Evolutionary conservation across 2,113 vertebrate species (phyloP).

Genomic region (Dicentrarchus labrax): DNA sequence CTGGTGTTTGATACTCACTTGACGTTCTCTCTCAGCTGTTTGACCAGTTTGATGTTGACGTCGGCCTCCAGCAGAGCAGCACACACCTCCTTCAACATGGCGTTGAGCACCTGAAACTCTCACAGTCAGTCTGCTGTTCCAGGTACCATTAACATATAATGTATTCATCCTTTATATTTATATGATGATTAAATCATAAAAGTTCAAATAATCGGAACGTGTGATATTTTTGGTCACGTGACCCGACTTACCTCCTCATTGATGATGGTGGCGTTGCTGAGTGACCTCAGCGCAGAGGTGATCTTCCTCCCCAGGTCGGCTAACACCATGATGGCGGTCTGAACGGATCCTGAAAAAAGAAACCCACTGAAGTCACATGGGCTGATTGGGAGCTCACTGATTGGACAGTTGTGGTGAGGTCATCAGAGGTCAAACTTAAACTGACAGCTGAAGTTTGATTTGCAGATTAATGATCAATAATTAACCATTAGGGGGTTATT

Average conservation of each 20-base stretch:
- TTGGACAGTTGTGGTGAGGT: neutral
- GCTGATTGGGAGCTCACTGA: neutral
- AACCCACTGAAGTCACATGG: neutral
- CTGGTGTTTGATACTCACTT: constrained; percentile 87
- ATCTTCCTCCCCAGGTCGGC: constrained; percentile 99
- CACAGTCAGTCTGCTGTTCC: neutral
- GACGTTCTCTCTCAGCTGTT: constrained; percentile 97
- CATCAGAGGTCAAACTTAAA: neutral
- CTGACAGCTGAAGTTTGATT: no score
- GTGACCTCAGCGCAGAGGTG: constrained; percentile 95
- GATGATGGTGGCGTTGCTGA: constrained; percentile 99
- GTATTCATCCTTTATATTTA: no score
- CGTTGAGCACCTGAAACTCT: constrained; percentile 92
- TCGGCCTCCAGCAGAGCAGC: constrained; percentile 97
- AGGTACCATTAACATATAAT: no score
- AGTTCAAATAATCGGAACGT: no score
- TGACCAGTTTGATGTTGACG: constrained; percentile 98
- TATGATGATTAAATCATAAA: no score
- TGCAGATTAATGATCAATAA: no score
- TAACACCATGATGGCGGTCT: constrained; percentile 92
- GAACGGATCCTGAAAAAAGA: constrained; percentile 18
- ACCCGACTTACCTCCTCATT: constrained; percentile 92
- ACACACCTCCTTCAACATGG: constrained; percentile 99
- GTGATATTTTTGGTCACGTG: neutral
- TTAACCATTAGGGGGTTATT: no score